These are phyloP conservation scores for Actenoides lindsayi DNA, from an alignment of 2,113 vertebrate genomes.

Conservation along the genomic window DNA sequence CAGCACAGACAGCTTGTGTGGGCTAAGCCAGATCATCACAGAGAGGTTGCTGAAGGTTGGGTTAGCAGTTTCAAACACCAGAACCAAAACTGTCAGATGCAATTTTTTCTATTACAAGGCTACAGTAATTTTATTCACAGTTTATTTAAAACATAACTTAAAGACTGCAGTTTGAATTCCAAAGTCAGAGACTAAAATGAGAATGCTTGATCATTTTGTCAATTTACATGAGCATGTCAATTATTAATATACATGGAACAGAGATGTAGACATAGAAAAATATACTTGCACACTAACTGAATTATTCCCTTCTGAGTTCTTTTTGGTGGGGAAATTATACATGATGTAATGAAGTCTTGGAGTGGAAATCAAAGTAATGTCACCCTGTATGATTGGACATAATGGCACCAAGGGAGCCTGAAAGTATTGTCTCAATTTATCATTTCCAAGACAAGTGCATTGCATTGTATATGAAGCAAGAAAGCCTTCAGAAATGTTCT, in stretches of 20 bases:
- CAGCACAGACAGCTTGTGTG: not conserved
- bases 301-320: constrained; percentile 27
- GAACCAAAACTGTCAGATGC: not conserved
- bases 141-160: constrained; percentile 34
- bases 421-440: constrained; percentile 36
- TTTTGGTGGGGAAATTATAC: constrained; percentile 22
- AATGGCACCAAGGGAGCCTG: not conserved
- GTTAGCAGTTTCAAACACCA: not conserved
- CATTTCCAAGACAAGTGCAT: constrained; percentile 15
- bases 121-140: constrained; percentile 6
- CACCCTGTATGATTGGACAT: not conserved
- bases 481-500: not conserved
- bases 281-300: constrained; percentile 8
- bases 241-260: constrained; percentile 38
- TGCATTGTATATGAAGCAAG: constrained; percentile 20
- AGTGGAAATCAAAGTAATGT: constrained; percentile 45
- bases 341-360: not conserved
- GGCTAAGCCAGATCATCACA: not conserved
- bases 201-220: constrained; percentile 27
- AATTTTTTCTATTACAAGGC: not conserved
- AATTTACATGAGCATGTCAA: not conserved
- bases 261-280: constrained; percentile 18
- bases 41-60: not conserved
- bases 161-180: not conserved
- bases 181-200: not conserved